Percentiles rank a stretch among this genome's conserved stretches.
Conservation (phyloP, 2,797 vertebrate species). For the Eurystomus glaucurus region DNA sequence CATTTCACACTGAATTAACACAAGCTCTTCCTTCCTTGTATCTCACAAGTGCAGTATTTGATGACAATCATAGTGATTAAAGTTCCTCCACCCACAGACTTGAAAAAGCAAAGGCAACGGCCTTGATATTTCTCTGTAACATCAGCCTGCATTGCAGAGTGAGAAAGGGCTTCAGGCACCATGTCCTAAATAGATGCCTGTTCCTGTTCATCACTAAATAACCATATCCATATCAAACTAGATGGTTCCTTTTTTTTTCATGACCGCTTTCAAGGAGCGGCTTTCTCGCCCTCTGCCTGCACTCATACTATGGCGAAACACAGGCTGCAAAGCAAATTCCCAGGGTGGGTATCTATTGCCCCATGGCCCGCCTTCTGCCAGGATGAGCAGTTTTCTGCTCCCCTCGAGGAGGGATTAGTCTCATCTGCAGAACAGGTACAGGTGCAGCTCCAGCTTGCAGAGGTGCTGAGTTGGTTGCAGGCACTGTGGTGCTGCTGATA, state of each 20-base stretch:
- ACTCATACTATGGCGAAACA: neutral
- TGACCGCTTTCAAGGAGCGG: neutral
- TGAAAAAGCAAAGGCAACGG: neutral
- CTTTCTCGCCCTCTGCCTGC: neutral
- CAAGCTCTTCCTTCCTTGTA: neutral
- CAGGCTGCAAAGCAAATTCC: neutral
- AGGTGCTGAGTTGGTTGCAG: neutral
- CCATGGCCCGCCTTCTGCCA: neutral
- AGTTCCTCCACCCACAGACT: neutral
- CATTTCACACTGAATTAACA: neutral
- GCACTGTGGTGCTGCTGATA: neutral
- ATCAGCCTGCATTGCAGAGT: neutral
- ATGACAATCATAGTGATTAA: neutral
- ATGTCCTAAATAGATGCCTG: neutral
- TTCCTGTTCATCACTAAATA: neutral
- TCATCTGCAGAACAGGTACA: neutral
- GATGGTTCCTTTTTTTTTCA: neutral
- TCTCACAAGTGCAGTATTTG: neutral
- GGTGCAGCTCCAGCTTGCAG: neutral
- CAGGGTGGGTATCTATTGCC: neutral
- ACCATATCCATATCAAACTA: neutral
- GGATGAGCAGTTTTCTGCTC: neutral
- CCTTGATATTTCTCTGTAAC: neutral
- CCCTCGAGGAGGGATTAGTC: accelerated
- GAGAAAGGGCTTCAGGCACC: neutral